Conservation (phyloP, 2,888 invertebrate species). For the Strigamia maritima region DNA sequence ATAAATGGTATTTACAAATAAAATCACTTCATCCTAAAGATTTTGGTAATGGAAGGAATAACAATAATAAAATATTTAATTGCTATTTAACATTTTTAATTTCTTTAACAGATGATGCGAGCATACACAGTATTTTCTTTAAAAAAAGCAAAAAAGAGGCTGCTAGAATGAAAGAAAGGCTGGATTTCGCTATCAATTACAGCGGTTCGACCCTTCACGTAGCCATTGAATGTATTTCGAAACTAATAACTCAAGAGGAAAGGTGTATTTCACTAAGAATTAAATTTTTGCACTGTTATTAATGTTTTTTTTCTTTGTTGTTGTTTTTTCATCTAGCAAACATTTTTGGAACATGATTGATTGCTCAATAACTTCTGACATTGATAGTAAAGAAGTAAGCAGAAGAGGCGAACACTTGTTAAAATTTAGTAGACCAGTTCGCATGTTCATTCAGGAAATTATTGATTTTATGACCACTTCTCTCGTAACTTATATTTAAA, state of each 20-base stretch:
- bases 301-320: background rate
- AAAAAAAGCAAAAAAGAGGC: background rate
- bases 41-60: background rate
- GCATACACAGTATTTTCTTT: background rate
- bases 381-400: conserved; percentile 11
- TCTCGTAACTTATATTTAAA: background rate
- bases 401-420: background rate
- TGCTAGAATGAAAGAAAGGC: background rate
- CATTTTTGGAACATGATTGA: background rate
- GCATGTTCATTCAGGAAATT: conserved; percentile 1
- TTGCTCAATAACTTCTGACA: background rate
- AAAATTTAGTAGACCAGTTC: background rate
- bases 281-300: background rate
- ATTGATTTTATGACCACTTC: background rate
- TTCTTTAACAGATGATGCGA: background rate
- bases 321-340: background rate
- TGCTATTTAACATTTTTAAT: background rate
- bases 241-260: background rate
- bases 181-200: background rate
- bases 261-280: background rate
- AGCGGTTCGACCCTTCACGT: background rate
- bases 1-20: conserved; percentile 11
- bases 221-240: background rate
- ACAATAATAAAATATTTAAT: background rate
- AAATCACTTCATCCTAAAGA: background rate